Percentiles rank a stretch among this genome's conserved stretches.
phyloP scores from a whole-genome alignment of 2,113 vertebrate genomes.

The Apeltes quadracus region DNA sequence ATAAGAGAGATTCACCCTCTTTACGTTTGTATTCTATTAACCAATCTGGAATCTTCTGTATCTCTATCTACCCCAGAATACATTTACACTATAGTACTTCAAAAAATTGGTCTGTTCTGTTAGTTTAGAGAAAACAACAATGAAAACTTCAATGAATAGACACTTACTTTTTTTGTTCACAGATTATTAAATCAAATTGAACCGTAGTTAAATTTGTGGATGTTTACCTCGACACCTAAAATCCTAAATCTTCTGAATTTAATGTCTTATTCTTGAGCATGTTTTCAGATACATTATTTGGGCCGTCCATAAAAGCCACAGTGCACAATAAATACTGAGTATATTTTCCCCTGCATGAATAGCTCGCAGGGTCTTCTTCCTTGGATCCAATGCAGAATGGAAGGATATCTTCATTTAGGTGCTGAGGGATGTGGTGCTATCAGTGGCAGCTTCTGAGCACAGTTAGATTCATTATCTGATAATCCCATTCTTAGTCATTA shows the following conservation, averaged over 20 bases:
- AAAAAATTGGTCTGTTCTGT: too few species aligned
- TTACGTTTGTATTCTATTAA: too few species aligned
- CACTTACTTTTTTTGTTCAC: neutral
- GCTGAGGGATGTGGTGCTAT: conserved; percentile 28
- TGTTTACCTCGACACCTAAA: neutral
- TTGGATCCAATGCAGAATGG: conserved; percentile 34
- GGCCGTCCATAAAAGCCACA: conserved; percentile 7
- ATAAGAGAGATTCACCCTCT: too few species aligned
- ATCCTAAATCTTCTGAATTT: neutral
- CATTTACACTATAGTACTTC: too few species aligned
- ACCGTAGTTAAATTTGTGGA: neutral
- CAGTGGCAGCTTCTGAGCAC: conserved; percentile 39
- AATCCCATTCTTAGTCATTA: conserved; percentile 44
- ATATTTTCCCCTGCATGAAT: neutral
- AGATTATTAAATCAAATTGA: neutral
- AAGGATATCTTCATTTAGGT: conserved; percentile 48
- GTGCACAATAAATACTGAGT: neutral
- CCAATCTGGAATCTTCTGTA: too few species aligned
- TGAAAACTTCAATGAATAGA: neutral
- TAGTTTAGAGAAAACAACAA: neutral
- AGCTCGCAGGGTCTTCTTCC: conserved; percentile 4
- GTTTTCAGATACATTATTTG: neutral
- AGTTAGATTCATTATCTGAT: conserved; percentile 74
- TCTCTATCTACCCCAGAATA: too few species aligned
- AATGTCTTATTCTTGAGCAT: neutral